These are phyloP conservation scores for Saturnia japonica DNA, from an alignment of 2,888 invertebrate species.

Conservation along the genomic window DNA sequence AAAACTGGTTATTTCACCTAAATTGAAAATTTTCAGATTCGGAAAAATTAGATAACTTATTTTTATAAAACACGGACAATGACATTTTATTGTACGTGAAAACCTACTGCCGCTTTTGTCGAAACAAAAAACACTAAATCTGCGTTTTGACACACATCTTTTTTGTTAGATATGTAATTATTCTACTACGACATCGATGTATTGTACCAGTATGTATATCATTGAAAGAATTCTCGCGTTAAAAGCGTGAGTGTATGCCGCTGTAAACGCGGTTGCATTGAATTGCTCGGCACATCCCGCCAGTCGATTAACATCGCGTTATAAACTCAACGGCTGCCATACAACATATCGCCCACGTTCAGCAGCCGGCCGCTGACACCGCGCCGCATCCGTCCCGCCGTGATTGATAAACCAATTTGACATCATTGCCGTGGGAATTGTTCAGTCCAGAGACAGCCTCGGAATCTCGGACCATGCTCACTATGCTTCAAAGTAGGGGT, in stretches of 20 bases:
- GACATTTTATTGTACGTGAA: too few species aligned
- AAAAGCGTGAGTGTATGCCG: slow-evolving; percentile 28
- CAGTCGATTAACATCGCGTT: slow-evolving; percentile 52
- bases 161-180: too few species aligned
- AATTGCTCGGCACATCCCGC: slow-evolving; percentile 52
- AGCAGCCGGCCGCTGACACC: slow-evolving; percentile 48
- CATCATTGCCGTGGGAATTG: slow-evolving; percentile 76
- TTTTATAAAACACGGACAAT: too few species aligned
- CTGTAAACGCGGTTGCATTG: slow-evolving; percentile 37
- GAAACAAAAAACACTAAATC: too few species aligned
- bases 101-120: too few species aligned
- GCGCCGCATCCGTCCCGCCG: slow-evolving; percentile 68
- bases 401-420: slow-evolving; percentile 77
- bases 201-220: slow-evolving; percentile 9
- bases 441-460: slow-evolving; percentile 29
- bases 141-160: too few species aligned
- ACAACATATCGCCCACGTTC: slow-evolving; percentile 61
- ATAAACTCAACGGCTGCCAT: slow-evolving; percentile 58
- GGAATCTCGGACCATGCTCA: background rate
- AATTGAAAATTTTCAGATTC: too few species aligned
- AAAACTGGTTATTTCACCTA: too few species aligned
- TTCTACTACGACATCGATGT: background rate
- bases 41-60: too few species aligned
- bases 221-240: slow-evolving; percentile 22
- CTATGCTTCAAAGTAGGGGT: background rate